Conservation (phyloP, 2,888 invertebrate species). For the Alcis repandata region DNA sequence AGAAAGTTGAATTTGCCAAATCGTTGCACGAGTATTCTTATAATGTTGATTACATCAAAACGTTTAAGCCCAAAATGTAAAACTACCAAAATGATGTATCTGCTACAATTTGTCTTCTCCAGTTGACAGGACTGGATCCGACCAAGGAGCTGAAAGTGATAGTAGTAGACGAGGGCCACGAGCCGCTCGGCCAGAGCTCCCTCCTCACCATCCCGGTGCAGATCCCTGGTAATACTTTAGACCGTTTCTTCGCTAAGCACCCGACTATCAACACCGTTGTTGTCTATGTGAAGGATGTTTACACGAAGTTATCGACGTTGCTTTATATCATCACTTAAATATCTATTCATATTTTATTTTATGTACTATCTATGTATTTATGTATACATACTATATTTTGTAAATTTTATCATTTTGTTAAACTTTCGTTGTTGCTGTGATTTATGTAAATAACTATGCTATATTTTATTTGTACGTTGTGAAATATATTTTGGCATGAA, state of each 20-base stretch:
- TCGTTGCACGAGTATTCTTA: no score
- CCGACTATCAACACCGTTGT: background rate
- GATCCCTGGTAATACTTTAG: constrained; percentile 49
- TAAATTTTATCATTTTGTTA: no score
- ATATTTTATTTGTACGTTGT: background rate
- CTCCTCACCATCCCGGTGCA: constrained; percentile 62
- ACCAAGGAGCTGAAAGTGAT: constrained; percentile 57
- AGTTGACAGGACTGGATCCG: constrained; percentile 52
- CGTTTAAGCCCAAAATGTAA: no score
- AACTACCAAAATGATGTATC: no score
- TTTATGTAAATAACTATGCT: background rate
- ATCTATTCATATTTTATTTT: constrained; percentile 5
- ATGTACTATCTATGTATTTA: background rate
- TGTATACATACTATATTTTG: constrained; percentile 17
- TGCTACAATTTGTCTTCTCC: constrained; percentile 25
- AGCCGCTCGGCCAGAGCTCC: constrained; percentile 59
- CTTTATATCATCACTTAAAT: background rate
- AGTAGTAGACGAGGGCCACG: constrained; percentile 57
- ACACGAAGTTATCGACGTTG: background rate
- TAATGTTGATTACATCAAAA: no score
- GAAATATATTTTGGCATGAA: constrained; percentile 1
- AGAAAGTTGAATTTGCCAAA: no score
- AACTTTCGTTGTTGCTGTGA: no score
- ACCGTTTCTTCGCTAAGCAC: background rate
- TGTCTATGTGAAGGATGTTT: background rate